Base-by-base conservation (phyloP, 1,140 invertebrate species). In the Leptoteleia sp. region DNA sequence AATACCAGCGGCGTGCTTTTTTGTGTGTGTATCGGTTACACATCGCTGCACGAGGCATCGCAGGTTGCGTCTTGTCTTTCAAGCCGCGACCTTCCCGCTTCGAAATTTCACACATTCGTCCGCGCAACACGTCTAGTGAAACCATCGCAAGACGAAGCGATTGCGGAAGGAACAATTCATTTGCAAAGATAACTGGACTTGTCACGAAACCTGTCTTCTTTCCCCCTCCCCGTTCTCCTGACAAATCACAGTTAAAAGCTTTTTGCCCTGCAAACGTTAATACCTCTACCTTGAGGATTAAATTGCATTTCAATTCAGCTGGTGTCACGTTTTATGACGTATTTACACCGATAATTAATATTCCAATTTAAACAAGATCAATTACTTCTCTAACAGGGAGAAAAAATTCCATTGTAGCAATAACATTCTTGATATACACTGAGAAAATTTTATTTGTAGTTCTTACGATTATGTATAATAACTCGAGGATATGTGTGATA, bases 1-100 rank as follows among this genome's bases (percentile, higher is more conserved):
- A 82, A 84, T 82, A 82, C 61, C 57, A 29, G 15, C 70, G 67
- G 77, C 59, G 42, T 81, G 59, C 43, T 55, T 70, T 54, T 70
- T 42, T 65, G 52, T 27, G 65, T 67, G 55, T 81, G 79, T 70
- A 79, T 64, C 54, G 54, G 71, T 67, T 72, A 71, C 64, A 68
- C 68, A 64, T 78, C 64, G 70, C 33, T 78, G 68, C 68, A 73
- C 65, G 73, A 50, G 50, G 48, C 45, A 77, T 48, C 57, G 37
- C 43, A 12, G 47, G 37, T 42, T 71, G 45, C 61, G 52, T 71
- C 48, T 54, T 57, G 42, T 68, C 62, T 65, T 47, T 59, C 50
- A 40, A 13, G 12, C 22, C 47, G 75, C 67, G 61, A 65, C 67
- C 61, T 70, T 73, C 52, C 48, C 65, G 48, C 22, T 37, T 43